Conservation (phyloP, 2,113 vertebrate genomes). For the Phocoena phocoena region DNA sequence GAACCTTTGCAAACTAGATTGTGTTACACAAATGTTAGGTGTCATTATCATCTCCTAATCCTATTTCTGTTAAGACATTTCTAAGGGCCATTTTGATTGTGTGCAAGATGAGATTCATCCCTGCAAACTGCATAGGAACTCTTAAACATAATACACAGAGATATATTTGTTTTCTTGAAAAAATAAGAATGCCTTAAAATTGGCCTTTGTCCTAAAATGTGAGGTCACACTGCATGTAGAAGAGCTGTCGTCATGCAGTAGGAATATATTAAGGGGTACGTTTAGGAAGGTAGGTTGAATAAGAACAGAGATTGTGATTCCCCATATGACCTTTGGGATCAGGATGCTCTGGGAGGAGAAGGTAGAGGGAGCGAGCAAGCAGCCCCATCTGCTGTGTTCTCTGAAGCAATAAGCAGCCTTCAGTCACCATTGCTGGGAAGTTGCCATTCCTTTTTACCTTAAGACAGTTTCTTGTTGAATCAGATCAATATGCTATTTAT, state of each 20-base stretch:
- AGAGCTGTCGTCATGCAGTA: neutral
- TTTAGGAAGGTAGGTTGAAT: neutral
- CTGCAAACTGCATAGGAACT: neutral
- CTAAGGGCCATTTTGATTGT: neutral
- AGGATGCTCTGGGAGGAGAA: neutral
- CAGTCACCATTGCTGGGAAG: neutral
- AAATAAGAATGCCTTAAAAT: constrained; percentile 13
- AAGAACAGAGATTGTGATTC: neutral
- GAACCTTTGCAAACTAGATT: constrained; percentile 5
- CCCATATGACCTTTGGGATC: neutral
- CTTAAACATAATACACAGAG: neutral
- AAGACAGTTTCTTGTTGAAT: constrained; percentile 21
- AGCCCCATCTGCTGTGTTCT: neutral
- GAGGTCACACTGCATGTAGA: neutral
- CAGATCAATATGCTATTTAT: neutral
- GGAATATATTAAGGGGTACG: neutral
- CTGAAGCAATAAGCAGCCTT: neutral
- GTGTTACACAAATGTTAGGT: constrained; percentile 5
- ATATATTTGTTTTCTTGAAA: constrained; percentile 27
- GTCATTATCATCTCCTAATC: neutral
- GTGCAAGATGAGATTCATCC: neutral
- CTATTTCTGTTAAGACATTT: neutral
- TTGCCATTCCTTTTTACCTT: neutral
- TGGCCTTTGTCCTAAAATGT: constrained; percentile 17
- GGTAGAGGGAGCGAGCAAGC: neutral